Base-by-base conservation (phyloP, 2,797 vertebrate genomes). In the Lepilemur septentrionalis region DNA sequence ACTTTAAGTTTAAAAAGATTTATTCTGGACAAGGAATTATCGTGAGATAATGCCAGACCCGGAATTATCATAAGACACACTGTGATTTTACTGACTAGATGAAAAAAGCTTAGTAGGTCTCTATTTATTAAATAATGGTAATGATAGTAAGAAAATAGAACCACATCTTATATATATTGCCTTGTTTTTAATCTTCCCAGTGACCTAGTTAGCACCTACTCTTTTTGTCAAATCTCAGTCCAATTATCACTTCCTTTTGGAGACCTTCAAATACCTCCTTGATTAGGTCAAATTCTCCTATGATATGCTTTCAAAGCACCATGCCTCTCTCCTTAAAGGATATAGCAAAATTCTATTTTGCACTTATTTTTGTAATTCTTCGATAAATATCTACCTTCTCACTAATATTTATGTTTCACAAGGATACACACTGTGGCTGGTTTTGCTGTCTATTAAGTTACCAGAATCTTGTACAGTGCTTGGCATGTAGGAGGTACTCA, bases 201-300 rank as follows among this genome's bases (percentile, higher is more conserved):
- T 79, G 70, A 95, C 59, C 79, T 97, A 75, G 17, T 86, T 93
- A 93, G 38, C 7, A 91, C 35, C 48, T 78, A 73, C 10, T 93
- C 17, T 48, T 79, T 83, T 80, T 59, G 38, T 89, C 76, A 90
- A 50, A 73, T 92, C 35, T 93, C 65, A 92, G 28, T 82, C 92
- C 89, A 95, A n/a, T 89, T 85, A 90, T 73, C 70, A 81, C 35
- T 91, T 95, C 38, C 72, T 57, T 22, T 2, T 73, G 50, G 69
- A 91, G 18, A 90, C 15, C 46, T 93, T 89, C 14, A 80, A 69
- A 97, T 10, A 65, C 4, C 13, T 94, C 17, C n/a, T 69, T 70
- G 43, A 79, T 91, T 91, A 91, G 11, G 52, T 70, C 41, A 94
- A 96, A 59, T 90, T 9, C 2, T 25, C 25, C 11, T 30, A 43